Evolutionary conservation across 2,113 vertebrate species (phyloP), one percentile per base, ranked within the genome.

Genomic region (Psettodes erumei): DNA sequence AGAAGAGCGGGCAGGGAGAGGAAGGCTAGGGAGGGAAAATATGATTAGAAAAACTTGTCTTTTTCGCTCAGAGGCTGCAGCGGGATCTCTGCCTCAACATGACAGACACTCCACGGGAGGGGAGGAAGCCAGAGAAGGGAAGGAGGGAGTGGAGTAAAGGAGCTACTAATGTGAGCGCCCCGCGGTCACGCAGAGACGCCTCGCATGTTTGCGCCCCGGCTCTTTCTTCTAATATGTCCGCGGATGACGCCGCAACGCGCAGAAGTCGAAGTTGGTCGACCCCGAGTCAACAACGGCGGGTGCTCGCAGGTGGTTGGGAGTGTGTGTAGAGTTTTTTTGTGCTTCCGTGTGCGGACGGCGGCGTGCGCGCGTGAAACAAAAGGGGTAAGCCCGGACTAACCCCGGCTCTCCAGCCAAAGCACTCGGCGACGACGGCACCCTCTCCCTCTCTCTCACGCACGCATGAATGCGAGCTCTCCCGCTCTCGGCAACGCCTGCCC

Each of bases 341-440:
- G 58, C 12, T 0, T 80, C 43, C 30, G 74, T 72, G 45, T 60
- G 71, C 66, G 64, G 33, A 37, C 21, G 42, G 35, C 1, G 1
- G 59, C 59, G 73, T 76, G 77, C n/a, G n/a, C n/a, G n/a, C 28
- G 64, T 53, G 43, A 91, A 79, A 87, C 78, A 84, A 79, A 85
- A 83, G 68, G 62, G 53, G 64, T 37, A 50, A 74, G 65, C 63
- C 69, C 76, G 0, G 56, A 75, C 72, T 80, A 69, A 82, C 75
- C 28, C 77, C 45, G 66, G 54, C 35, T 53, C 58, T 67, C 42
- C 1, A 58, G 48, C 63, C 59, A 81, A 84, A 66, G 77, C n/a
- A 25, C 77, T 77, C 65, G 21, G 43, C 61, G 47, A 45, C 19
- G 72, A 81, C 50, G 59, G 33, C 15, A 64, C 35, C 42, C 66